Conservation (phyloP, 1,140 invertebrate genomes). For the Brachionus manjavacas region DNA sequence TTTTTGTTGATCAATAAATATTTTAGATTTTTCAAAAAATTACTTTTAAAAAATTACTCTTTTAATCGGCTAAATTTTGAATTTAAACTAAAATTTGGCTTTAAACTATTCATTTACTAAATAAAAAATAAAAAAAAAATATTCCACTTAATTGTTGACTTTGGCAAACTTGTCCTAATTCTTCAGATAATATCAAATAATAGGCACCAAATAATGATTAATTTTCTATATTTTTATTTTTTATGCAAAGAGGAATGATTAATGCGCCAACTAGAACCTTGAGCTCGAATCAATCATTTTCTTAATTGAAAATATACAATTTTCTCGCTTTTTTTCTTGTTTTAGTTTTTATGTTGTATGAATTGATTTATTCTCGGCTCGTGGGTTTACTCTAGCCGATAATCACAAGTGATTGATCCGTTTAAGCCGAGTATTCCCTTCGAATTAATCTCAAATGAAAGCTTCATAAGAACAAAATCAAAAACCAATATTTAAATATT, state of each 20-base stretch:
- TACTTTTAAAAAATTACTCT: too few relatives aligned
- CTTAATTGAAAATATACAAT: not conserved
- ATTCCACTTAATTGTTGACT: not conserved
- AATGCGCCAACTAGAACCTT: constrained; percentile 4
- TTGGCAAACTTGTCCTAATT: not conserved
- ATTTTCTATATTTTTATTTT: not conserved
- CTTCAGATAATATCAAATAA: not conserved
- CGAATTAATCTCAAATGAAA: not conserved
- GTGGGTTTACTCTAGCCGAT: not conserved
- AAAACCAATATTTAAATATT: not conserved
- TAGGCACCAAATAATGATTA: not conserved
- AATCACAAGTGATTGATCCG: constrained; percentile 17
- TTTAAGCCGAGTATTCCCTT: not conserved
- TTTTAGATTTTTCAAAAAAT: not conserved
- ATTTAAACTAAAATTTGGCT: too few relatives aligned
- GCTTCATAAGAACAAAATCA: not conserved
- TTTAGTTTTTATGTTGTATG: not conserved
- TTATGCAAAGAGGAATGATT: not conserved
- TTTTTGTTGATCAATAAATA: not conserved
- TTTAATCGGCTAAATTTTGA: too few relatives aligned
- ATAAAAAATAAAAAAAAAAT: not conserved
- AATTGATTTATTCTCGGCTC: constrained; percentile 7
- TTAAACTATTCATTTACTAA: not conserved
- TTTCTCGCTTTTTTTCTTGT: not conserved
- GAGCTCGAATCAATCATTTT: constrained; percentile 24